Evolutionary conservation across 2,113 vertebrate genomes (phyloP), one percentile per base, ranked within the genome.

Genomic region (Rhynchopsitta pachyrhyncha): DNA sequence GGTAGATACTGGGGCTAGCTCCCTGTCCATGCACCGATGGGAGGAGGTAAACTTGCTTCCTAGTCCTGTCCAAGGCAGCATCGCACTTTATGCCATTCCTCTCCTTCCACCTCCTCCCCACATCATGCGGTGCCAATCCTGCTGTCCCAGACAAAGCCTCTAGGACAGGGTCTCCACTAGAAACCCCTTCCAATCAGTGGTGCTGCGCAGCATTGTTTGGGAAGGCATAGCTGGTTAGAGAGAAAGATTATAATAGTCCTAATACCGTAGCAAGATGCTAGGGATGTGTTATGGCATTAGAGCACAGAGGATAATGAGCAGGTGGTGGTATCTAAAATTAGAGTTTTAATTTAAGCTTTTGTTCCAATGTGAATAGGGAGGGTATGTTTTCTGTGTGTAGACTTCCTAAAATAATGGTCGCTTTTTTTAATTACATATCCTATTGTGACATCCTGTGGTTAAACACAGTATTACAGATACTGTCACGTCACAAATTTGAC

Each of bases 401-500:
- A 11, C 16, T 18, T 13, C 11, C 37, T 39, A 17, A 47, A 82
- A 46, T 22, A 23, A 63, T 2, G 7, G 17, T 29, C 19, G 7
- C 13, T 4, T 10, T 59, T 59, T 16, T 35, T 76, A 69, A 83
- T 62, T 25, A 15, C 25, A 6, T 33, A 86, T 87, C 92, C 95
- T 94, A 2, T 84, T 85, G 93, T 62, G 97, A 96, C 97, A 97
- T 76, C 97, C 75, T 82, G 97, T 97, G 98, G 95, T 37, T 82
- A 62, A 15, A 24, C 23, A 31, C 25, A 85, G 93, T 52, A 97
- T 49, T 96, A 92, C 94, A 97, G 59, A 52, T 5, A 10, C 33
- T 29, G 6, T 18, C 35, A 60, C 17, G 47, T 37, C n/a, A 20
- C 41, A 39, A 0, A 33, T 55, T 37, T 63, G 42, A 28, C 20